A percentile compares a stretch with the other conserved stretches of the same genome.
phyloP scores from a whole-genome alignment of 2,888 invertebrate species.

The Pheosia gnoma region DNA sequence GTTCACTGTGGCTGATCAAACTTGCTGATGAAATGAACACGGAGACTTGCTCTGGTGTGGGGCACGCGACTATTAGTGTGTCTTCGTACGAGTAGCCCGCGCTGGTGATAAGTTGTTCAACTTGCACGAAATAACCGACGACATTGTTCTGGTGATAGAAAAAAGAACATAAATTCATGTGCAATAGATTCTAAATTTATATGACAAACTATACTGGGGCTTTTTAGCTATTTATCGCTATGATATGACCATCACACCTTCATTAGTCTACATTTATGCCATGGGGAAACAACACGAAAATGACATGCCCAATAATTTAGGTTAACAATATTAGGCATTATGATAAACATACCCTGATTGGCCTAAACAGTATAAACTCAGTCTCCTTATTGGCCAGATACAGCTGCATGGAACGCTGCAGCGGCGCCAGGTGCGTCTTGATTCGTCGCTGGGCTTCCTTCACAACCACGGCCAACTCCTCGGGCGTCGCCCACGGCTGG shows the following conservation, averaged over 20 bases:
- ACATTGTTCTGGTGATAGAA: slow-evolving; percentile 92
- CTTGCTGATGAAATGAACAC: slow-evolving; percentile 93
- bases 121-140: slow-evolving; percentile 93
- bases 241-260: too few species aligned
- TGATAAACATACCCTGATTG: slow-evolving; percentile 88
- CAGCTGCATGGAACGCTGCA: slow-evolving; percentile 96
- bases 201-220: too few species aligned
- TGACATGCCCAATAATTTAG: too few species aligned
- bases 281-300: too few species aligned
- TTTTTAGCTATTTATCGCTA: too few species aligned
- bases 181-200: too few species aligned
- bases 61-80: slow-evolving; percentile 93
- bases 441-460: slow-evolving; percentile 91
- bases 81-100: slow-evolving; percentile 93
- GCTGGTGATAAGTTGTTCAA: slow-evolving; percentile 89
- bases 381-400: slow-evolving; percentile 98
- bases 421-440: slow-evolving; percentile 89
- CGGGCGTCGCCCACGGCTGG: slow-evolving; percentile 86
- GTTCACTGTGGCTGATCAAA: slow-evolving; percentile 81
- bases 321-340: background rate
- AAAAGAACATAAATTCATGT: slow-evolving; percentile 11
- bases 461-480: slow-evolving; percentile 88
- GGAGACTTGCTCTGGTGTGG: slow-evolving; percentile 97
- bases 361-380: slow-evolving; percentile 97
- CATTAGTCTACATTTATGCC: too few species aligned